Evolutionary conservation across 2,888 invertebrate species (phyloP), one percentile per base, ranked within the genome.

Genomic region (Microctonus brassicae): DNA sequence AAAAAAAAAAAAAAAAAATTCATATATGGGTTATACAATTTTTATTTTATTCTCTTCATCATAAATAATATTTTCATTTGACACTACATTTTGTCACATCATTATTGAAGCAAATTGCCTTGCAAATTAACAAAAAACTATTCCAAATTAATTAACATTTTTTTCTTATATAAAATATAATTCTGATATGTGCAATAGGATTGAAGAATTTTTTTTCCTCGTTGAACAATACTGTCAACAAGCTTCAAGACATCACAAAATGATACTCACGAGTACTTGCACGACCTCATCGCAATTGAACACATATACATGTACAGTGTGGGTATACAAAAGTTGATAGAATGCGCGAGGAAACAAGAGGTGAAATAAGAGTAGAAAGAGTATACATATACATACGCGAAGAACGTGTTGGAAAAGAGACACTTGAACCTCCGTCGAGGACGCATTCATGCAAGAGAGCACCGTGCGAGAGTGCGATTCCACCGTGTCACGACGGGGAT

Each of bases 401-500:
- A 17, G 47, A 17, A 47, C 71, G 68, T 68, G 66, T 65, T 63
- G 70, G 68, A 22, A 39, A 29, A 58, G 58, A 53, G 73, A 75
- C 70, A 69, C 71, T 73, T 75, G 77, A 74, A 70, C 68, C 73
- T 69, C n/a, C 55, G 39, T 69, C 58, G 52, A 71, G 75, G 75
- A 76, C 73, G 73, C 73, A 70, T 70, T 66, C 70, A 52, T 64
- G 60, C 26, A 58, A 65, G 70, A 68, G 57, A 22, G 60, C 52
- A 26, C 47, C 53, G 57, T 47, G 22, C 58, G n/a, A n/a, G 66
- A 34, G 29, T 61, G 72, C 61, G 57, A 66, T 73, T 66, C 55
- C 66, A 26, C 22, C 34, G 26, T 62, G 53, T 64, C 64, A 64
- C 64, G 53, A 33, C 36, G 64, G 64, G 64, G 64, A 52, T 66